Conservation (phyloP, 2,113 vertebrate species). For the Phrynocephalus versicolor region DNA sequence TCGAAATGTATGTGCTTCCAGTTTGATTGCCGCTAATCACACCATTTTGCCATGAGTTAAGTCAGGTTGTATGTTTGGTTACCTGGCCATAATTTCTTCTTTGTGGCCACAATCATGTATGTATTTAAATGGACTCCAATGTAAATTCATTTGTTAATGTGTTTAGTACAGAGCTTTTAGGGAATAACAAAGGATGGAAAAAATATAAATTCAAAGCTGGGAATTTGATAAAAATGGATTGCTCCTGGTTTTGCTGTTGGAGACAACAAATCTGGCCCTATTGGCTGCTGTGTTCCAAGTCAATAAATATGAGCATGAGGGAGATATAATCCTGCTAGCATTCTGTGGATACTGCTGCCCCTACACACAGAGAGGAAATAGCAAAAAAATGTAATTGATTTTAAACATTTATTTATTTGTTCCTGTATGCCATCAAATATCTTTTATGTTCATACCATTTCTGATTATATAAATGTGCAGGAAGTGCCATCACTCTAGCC, state of each 20-base stretch:
- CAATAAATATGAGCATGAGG: too few species aligned
- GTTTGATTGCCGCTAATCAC: constrained; percentile 50
- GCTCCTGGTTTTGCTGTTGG: too few species aligned
- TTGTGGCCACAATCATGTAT: neutral
- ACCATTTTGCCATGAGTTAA: constrained; percentile 33
- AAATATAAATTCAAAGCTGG: too few species aligned
- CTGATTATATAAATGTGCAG: too few species aligned
- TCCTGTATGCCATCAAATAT: neutral
- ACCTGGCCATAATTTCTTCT: neutral
- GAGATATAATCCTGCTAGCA: neutral
- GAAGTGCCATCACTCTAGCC: too few species aligned
- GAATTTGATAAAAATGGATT: neutral
- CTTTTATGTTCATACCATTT: too few species aligned
- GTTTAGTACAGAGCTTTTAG: neutral
- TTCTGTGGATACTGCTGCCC: too few species aligned
- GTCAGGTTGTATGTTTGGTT: constrained; percentile 10
- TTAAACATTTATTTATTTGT: neutral
- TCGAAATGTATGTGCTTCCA: constrained; percentile 54
- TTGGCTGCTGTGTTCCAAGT: neutral
- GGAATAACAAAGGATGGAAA: neutral
- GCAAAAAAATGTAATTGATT: neutral
- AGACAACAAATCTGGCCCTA: neutral
- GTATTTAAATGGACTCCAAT: constrained; percentile 7
- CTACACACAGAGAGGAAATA: neutral
- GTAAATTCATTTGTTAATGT: neutral